Percentiles rank a stretch among this genome's conserved stretches.
Conservation (phyloP, 2,888 invertebrate species). For the Pachymerium ferrugineum region DNA sequence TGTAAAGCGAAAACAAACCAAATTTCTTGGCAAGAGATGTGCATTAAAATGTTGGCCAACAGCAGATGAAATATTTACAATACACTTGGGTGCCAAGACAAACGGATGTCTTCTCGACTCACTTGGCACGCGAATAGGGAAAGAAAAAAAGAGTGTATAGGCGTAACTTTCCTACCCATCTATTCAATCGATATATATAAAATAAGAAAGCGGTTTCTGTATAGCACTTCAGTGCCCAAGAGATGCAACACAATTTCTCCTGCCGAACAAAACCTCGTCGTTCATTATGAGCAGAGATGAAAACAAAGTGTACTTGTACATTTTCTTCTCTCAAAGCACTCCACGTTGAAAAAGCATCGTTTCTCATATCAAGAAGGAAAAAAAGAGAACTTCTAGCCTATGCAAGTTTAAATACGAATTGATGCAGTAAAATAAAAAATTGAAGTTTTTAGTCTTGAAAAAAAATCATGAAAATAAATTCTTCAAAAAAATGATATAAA, state of each 20-base stretch:
- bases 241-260: neutral
- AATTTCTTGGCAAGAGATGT: constrained; percentile 9
- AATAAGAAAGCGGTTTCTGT: neutral
- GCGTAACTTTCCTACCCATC: neutral
- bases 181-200: neutral
- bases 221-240: neutral
- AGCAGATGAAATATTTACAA: constrained; percentile 17
- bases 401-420: neutral
- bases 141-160: neutral
- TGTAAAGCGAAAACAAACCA: neutral
- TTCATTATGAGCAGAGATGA: neutral
- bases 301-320: neutral
- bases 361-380: too few relatives aligned
- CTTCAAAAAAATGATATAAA: neutral
- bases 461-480: neutral
- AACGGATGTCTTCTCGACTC: constrained; percentile 13
- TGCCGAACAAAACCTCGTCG: neutral
- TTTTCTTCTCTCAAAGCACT: neutral
- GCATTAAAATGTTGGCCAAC: constrained; percentile 22
- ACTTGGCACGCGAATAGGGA: neutral
- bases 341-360: neutral
- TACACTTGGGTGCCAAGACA: constrained; percentile 23
- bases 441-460: neutral
- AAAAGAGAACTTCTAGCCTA: too few relatives aligned
- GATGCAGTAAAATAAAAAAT: neutral